Evolutionary conservation across 2,888 invertebrate species (phyloP), one percentile per base, ranked within the genome.

Genomic region (Aspidiotus rigidus): DNA sequence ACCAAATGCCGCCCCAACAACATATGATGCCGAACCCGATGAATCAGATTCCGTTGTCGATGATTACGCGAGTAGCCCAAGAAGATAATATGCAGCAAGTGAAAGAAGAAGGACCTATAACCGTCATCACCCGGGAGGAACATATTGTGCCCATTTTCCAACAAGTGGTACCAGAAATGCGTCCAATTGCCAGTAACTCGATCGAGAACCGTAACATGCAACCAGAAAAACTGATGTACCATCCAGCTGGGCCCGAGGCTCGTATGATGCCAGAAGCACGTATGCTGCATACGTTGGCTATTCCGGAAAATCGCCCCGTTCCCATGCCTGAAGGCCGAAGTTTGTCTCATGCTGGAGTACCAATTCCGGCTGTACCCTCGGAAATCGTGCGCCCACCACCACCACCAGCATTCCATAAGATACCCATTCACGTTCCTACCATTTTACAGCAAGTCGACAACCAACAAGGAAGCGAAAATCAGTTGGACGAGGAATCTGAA

Each of bases 401-500:
- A 7, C 75, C 74, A 11, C 77, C 76, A 5, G 76, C 78, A 1
- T 78, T 78, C 75, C 78, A 77, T 55, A 76, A 77, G 61, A 75
- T 78, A 71, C 79, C 78, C 5, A 75, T 78, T 17, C 77, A 78
- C 63, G 77, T 78, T 41, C 78, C 72, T 16, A 77, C 76, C 62
- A 77, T 77, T 70, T 76, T 78, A 66, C 77, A 78, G 62, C 77
- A 77, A 59, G 76, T 76, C 54, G 76, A 77, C 64, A 76, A 73
- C 78, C 79, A 70, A 76, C 77, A 72, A 77, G 78, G 72, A 78
- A 76, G 77, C 7, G 78, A 78, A 72, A 78, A 77, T 73, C 76
- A 78, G 78, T 74, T 80, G 75, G 63, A 75, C 74, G 71, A 75
- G 72, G 75, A 75, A 69, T 44, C 73, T 41, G 79, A 81, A 75